phyloP scores from a whole-genome alignment of 1,140 invertebrate species.

The Tenebrio molitor region DNA sequence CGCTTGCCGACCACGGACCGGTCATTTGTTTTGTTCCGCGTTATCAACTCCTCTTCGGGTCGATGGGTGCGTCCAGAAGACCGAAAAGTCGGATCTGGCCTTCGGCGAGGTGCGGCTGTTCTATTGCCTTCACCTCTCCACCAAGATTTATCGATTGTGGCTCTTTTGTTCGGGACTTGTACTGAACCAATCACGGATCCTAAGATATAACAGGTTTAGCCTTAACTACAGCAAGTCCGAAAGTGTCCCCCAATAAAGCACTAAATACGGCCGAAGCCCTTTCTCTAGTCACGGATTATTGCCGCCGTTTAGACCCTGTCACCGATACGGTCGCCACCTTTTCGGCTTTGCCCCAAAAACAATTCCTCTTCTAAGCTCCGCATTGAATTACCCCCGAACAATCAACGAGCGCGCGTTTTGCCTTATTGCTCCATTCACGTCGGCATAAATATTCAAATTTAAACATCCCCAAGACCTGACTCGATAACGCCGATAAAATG shows the following conservation, averaged over 20 bases:
- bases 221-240: slow-evolving; percentile 43
- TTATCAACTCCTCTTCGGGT: slow-evolving; percentile 48
- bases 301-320: slow-evolving; percentile 8
- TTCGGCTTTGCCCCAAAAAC: not conserved
- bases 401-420: not conserved
- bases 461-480: too few species aligned
- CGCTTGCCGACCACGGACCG: slow-evolving; percentile 42
- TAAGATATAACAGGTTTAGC: slow-evolving; percentile 49
- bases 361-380: not conserved
- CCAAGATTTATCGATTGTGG: slow-evolving; percentile 53
- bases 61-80: slow-evolving; percentile 42
- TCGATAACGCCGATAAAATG: too few species aligned
- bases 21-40: slow-evolving; percentile 51
- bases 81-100: slow-evolving; percentile 25
- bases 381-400: not conserved
- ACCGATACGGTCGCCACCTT: not conserved
- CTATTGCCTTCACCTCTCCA: slow-evolving; percentile 47
- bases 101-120: slow-evolving; percentile 41
- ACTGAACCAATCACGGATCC: slow-evolving; percentile 48
- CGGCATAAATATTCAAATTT: too few species aligned
- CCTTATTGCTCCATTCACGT: not conserved
- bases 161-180: slow-evolving; percentile 50
- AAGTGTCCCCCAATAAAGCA: slow-evolving; percentile 46
- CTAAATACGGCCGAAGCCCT: slow-evolving; percentile 31
- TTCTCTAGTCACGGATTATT: slow-evolving; percentile 7